These are phyloP conservation scores for Bos taurus DNA, from an alignment of 2,113 vertebrate genomes.

Conservation along the genomic window DNA sequence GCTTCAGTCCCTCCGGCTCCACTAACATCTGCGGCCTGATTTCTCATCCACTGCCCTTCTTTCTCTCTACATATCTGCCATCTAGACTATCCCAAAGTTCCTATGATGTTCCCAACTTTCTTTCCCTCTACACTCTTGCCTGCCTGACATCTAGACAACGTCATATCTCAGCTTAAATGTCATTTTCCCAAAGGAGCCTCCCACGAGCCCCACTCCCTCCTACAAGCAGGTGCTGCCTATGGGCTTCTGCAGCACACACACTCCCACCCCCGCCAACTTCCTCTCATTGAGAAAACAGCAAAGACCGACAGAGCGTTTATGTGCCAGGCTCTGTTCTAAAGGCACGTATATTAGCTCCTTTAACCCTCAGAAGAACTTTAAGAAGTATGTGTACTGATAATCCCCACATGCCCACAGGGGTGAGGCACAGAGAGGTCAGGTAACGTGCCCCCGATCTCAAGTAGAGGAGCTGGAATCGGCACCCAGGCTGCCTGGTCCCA, in stretches of 20 bases:
- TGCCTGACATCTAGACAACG: background rate
- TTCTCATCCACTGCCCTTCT: background rate
- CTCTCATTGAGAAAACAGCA: background rate
- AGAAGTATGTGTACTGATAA: background rate
- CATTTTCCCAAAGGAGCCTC: background rate
- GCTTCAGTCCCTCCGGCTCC: background rate
- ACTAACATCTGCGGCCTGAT: rapidly evolving
- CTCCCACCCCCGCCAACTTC: rapidly evolving
- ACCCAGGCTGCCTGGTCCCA: background rate
- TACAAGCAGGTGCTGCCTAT: background rate
- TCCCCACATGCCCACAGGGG: background rate
- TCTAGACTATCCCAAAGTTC: too few relatives aligned
- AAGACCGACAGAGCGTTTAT: rapidly evolving
- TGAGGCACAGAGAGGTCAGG: background rate
- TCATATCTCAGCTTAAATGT: background rate
- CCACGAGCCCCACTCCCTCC: background rate
- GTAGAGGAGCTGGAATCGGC: background rate
- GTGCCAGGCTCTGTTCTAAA: background rate
- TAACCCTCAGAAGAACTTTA: background rate
- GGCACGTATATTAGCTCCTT: rapidly evolving
- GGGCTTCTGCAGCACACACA: background rate
- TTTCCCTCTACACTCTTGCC: too few relatives aligned
- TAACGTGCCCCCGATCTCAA: background rate
- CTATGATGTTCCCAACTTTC: too few relatives aligned
- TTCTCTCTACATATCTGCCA: background rate